Conservation (phyloP, 2,797 vertebrate species). For the Cyclopterus lumpus region DNA sequence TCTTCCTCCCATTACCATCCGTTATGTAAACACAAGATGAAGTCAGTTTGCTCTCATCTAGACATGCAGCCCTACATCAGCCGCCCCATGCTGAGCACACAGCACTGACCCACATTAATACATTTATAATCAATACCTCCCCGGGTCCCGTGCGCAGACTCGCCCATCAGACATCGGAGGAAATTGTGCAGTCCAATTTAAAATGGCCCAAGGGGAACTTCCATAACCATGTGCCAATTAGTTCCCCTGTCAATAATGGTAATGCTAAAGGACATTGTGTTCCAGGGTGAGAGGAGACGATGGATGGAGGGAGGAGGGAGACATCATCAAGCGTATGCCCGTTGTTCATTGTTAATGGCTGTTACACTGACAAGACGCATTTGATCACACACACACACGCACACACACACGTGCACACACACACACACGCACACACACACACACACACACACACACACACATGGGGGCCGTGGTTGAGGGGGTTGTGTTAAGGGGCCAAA, state of each 20-base stretch:
- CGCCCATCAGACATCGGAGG: slow-evolving; percentile 65
- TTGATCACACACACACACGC: slow-evolving; percentile 67
- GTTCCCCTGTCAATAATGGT: slow-evolving; percentile 78
- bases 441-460: slow-evolving; percentile 46
- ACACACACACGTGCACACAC: slow-evolving; percentile 45
- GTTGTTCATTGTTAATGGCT: slow-evolving; percentile 73
- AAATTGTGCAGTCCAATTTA: slow-evolving; percentile 76
- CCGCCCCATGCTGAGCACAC: slow-evolving; percentile 56
- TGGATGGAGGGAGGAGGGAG: slow-evolving; percentile 52
- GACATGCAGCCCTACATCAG: slow-evolving; percentile 63
- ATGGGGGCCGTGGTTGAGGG: slow-evolving; percentile 42
- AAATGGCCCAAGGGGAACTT: slow-evolving; percentile 65
- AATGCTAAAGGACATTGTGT: slow-evolving; percentile 73
- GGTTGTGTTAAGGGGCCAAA: slow-evolving; percentile 60
- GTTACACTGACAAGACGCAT: slow-evolving; percentile 76
- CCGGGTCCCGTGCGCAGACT: slow-evolving; percentile 50
- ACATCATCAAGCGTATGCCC: slow-evolving; percentile 61
- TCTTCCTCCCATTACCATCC: slow-evolving; percentile 43
- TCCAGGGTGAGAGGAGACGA: slow-evolving; percentile 58
- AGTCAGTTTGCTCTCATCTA: slow-evolving; percentile 67
- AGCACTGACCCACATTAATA: slow-evolving; percentile 72
- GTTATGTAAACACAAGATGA: slow-evolving; percentile 54
- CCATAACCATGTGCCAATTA: slow-evolving; percentile 80
- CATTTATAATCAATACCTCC: slow-evolving; percentile 76
- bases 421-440: slow-evolving; percentile 53